Conservation (phyloP, 2,888 invertebrate species). For the Euplagia quadripunctaria region DNA sequence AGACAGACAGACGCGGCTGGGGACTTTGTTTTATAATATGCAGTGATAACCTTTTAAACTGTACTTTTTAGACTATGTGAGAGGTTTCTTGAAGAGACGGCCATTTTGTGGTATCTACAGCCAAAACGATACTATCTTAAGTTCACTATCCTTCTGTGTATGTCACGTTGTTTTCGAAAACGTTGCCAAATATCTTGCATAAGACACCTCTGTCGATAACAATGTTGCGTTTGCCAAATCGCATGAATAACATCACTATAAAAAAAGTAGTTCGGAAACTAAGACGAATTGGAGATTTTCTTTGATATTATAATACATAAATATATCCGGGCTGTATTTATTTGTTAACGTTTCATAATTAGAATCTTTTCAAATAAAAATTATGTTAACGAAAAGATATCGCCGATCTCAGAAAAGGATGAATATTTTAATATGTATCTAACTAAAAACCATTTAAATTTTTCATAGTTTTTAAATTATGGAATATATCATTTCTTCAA, state of each 20-base stretch:
- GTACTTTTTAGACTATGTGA: not conserved
- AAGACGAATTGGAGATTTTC: not conserved
- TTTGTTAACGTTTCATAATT: no score
- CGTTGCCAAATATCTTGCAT: slow-evolving; percentile 10
- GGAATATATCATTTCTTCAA: no score
- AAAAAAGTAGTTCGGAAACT: not conserved
- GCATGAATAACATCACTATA: slow-evolving; percentile 4
- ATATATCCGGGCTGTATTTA: no score
- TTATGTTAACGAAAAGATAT: no score
- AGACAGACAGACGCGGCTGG: no score
- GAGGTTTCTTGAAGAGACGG: not conserved
- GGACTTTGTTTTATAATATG: no score
- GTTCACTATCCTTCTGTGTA: not conserved
- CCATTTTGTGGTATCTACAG: not conserved
- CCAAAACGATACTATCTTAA: slow-evolving; percentile 7
- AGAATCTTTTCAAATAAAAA: no score
- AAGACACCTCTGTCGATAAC: slow-evolving; percentile 10
- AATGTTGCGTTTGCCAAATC: slow-evolving; percentile 3
- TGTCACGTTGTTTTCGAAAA: slow-evolving; percentile 11
- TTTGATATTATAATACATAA: not conserved
- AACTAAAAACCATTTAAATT: no score
- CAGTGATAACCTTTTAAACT: no score
- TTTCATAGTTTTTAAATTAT: no score
- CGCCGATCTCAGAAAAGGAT: no score
- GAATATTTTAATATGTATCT: no score